phyloP scores from a whole-genome alignment of 2,888 invertebrate species.

The Acrobasis consociella region DNA sequence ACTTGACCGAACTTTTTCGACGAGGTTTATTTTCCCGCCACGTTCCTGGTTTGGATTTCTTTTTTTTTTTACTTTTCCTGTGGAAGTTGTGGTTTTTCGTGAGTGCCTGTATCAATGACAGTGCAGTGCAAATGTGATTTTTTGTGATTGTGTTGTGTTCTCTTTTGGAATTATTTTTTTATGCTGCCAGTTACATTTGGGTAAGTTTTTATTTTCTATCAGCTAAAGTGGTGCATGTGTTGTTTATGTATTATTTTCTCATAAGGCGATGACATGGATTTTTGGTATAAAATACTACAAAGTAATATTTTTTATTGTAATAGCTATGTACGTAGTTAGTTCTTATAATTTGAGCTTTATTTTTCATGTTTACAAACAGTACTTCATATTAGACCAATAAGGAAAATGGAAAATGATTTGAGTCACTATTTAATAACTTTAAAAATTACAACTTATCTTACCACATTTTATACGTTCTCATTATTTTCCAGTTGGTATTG shows the following conservation, averaged over 20 bases:
- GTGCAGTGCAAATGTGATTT: constrained; percentile 50
- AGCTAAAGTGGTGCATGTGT: too few species aligned
- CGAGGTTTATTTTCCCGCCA: constrained; percentile 65
- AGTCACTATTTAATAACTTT: too few species aligned
- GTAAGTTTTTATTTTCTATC: constrained; percentile 23
- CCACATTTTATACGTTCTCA: not conserved
- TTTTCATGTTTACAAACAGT: too few species aligned
- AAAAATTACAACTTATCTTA: too few species aligned
- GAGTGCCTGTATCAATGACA: constrained; percentile 49
- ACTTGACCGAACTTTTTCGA: constrained; percentile 70
- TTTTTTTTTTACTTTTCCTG: constrained; percentile 34
- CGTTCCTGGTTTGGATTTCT: constrained; percentile 41
- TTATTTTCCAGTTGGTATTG: not conserved
- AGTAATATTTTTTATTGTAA: too few species aligned
- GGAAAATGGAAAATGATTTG: too few species aligned
- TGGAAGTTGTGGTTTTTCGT: constrained; percentile 44
- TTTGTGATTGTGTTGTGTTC: constrained; percentile 44
- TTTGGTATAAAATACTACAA: too few species aligned
- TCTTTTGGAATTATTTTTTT: constrained; percentile 45
- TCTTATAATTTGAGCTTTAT: too few species aligned
- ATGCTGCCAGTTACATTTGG: constrained; percentile 4
- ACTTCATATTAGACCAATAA: too few species aligned
- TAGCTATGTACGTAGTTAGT: too few species aligned
- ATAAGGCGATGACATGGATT: too few species aligned
- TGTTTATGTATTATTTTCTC: constrained; percentile 1